Evolutionary conservation across 2,888 invertebrate genomes (phyloP), one percentile per base, ranked within the genome.

Genomic region (Onthophagus sagittarius): DNA sequence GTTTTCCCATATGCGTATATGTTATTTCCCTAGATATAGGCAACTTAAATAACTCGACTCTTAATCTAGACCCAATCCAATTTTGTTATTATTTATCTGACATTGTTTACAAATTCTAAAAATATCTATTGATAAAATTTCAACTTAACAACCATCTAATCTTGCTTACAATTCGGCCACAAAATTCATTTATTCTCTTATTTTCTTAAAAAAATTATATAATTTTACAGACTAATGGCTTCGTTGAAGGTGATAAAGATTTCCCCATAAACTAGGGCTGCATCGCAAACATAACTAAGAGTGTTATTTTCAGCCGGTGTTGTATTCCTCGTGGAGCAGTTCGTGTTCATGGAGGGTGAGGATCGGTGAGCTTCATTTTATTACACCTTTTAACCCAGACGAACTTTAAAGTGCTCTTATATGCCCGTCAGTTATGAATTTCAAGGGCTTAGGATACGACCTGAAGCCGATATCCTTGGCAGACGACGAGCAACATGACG

Each of bases 361-460:
- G 5, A 67, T 67, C n/a, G 67, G 67, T 67, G 32, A 67, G 67
- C n/a, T 31, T 23, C 39, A 11, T 53, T 53, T 53, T 53, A 53
- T 53, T 53, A 11, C 6, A 1, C 39, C 39, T 53, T 53, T 53
- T 53, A 53, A 53, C 39, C 39, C 39, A 11, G 9, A 11, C 39
- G 23, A 53, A 53, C 39, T 53, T 53, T 53, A 53, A 53, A 53
- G 39, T 53, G 39, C 39, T 53, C 39, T 53, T 53, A 4, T 53
- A 53, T 53, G 9, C 39, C 9, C 39, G 11, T 13, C 23, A 67
- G 67, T 67, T 23, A 4, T 67, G 67, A 67, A 31, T 23, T 67
- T 67, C 67, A 67, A 67, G 32, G 67, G 67, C 9, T 32, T 67
- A 23, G 67, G 15, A n/a, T 67, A 31, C 67, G 67, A 67, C 23